Evolutionary conservation across 2,113 vertebrate species (phyloP).

Genomic region (Pipra filicauda): DNA sequence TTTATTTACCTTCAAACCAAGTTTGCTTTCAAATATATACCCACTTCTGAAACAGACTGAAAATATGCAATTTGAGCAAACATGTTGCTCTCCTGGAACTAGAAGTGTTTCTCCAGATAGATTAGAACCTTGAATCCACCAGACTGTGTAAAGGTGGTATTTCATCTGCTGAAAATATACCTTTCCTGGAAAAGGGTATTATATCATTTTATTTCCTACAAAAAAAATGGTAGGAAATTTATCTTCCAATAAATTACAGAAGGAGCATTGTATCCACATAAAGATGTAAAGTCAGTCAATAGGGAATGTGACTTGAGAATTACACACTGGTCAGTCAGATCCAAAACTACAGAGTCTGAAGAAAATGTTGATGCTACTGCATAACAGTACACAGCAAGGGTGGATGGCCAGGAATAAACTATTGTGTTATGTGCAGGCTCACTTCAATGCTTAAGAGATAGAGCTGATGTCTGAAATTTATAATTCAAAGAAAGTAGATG

Average conservation of each 20-base stretch:
- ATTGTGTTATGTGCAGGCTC: neutral
- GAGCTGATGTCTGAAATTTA: neutral
- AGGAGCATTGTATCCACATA: neutral
- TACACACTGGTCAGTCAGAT: neutral
- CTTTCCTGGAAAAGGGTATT: neutral
- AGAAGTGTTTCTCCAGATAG: neutral
- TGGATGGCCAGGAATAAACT: neutral
- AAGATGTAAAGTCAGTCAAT: neutral
- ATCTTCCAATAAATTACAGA: neutral
- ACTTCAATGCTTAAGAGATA: neutral
- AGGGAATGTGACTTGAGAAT: neutral
- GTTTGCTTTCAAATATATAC: neutral
- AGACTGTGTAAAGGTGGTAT: neutral
- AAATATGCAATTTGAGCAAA: neutral
- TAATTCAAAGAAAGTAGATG: neutral
- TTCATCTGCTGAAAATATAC: neutral
- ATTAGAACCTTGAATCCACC: neutral
- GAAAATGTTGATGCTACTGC: neutral
- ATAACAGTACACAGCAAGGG: neutral
- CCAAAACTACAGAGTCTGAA: neutral
- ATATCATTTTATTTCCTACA: neutral
- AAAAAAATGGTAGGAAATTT: neutral
- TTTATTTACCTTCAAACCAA: neutral
- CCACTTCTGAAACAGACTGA: neutral
- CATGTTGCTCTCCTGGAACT: neutral